Evolutionary conservation across 2,888 invertebrate species (phyloP), one percentile per base, ranked within the genome.

Genomic region (Idaea straminata): DNA sequence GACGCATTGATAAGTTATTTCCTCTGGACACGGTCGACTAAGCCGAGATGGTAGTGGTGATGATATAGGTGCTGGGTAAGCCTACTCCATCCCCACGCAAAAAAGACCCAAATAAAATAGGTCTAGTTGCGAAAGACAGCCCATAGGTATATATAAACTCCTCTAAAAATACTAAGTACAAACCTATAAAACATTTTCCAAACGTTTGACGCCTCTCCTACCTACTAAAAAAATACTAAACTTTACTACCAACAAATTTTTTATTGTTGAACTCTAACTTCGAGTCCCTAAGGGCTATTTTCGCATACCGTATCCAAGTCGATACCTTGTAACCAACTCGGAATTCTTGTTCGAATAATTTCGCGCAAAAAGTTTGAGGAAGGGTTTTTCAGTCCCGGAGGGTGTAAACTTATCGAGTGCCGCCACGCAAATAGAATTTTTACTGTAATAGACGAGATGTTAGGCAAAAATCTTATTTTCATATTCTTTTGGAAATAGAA

Each of bases 331-430:
- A 63, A 59, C 59, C 61, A 35, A 63, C 66, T 73, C 63, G 69
- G 66, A 71, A 74, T 72, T 72, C 84, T 85, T 86, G 87, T 87
- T 87, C 86, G 87, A 89, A 91, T 89, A 90, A 91, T 90, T 88
- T 89, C 73, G 86, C 73, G 86, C 85, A 86, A 86, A 85, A 87
- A 89, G 84, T 87, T 89, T 83, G 81, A 81, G 80, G 82, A 83
- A 86, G 86, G 88, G 85, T 83, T 87, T 84, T 82, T 75, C 71
- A 77, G 71, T 80, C 82, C 87, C 85, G 75, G 68, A 80, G 85
- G 88, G 86, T 77, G 83, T 71, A 81, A 89, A 87, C 82, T 89
- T 88, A 85, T 86, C 83, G 81, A 83, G 82, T 83, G 79, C 76
- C 79, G 76, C 67, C 69, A 63, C 70, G 72, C 68, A 74, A 74